Conservation (phyloP, 2,113 vertebrate genomes). For the Pachypanchax playfairii region DNA sequence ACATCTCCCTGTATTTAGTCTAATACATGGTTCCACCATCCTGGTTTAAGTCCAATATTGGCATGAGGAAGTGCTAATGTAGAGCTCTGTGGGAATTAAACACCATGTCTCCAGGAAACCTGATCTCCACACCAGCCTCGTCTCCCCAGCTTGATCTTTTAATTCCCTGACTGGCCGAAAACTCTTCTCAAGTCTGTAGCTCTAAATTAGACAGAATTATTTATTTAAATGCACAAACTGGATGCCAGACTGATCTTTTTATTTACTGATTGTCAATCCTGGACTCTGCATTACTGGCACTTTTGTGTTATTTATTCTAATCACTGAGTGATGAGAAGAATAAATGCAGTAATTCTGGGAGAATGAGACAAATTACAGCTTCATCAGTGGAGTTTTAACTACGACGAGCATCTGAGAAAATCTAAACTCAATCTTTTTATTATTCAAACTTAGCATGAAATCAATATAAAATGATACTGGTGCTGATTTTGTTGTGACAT, state of each 20-base stretch:
- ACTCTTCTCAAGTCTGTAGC: conserved; percentile 1
- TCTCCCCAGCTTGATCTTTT: conserved; percentile 43
- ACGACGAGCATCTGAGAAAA: too few species aligned
- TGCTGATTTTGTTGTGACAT: too few species aligned
- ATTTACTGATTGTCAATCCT: conserved; percentile 2
- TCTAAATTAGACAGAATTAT: background rate
- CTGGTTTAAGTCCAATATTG: conserved; percentile 27
- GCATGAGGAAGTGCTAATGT: conserved; percentile 26
- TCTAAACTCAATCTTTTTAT: too few species aligned
- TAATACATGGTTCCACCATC: background rate
- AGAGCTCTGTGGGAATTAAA: conserved; percentile 35
- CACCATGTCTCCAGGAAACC: conserved; percentile 36
- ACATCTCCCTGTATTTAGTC: background rate
- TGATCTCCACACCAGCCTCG: conserved; percentile 33
- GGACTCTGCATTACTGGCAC: background rate
- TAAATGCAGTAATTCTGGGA: background rate
- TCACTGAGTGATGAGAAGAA: background rate
- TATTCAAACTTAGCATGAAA: too few species aligned
- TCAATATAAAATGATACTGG: too few species aligned
- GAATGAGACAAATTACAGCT: too few species aligned
- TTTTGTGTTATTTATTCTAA: background rate
- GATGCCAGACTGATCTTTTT: background rate
- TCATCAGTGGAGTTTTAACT: too few species aligned
- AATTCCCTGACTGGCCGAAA: conserved; percentile 43
- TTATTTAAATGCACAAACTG: conserved; percentile 1